Evolutionary conservation across 2,113 vertebrate species (phyloP).

Genomic region (Apodemus sylvaticus): DNA sequence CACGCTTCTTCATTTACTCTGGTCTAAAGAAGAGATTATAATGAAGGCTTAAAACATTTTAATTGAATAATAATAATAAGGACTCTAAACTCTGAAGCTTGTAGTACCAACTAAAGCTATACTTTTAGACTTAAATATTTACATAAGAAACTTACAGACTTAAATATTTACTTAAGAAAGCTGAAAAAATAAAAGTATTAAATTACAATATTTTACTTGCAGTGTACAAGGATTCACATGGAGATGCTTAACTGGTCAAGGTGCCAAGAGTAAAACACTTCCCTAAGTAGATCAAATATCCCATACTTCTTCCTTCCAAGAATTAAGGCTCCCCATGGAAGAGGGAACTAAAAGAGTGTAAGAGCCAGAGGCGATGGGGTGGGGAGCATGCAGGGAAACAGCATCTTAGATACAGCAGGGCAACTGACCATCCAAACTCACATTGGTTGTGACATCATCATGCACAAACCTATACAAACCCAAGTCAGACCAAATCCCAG

Average conservation of each 20-base stretch:
- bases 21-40: not conserved
- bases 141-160: not conserved
- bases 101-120: not conserved
- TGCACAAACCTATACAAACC: not conserved
- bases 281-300: not conserved
- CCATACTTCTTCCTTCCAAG: not conserved
- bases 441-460: not conserved
- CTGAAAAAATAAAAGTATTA: not conserved
- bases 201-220: not conserved
- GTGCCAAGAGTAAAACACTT: not conserved
- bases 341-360: not conserved
- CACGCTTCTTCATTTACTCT: not conserved
- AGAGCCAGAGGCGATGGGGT: not conserved
- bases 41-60: not conserved
- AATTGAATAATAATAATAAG: not conserved
- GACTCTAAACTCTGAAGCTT: not conserved
- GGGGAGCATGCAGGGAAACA: not conserved
- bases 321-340: not conserved
- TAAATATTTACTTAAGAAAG: constrained; percentile 19
- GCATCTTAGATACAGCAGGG: not conserved
- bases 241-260: not conserved
- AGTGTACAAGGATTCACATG: not conserved
- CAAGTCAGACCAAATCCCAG: not conserved
- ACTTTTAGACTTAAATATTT: constrained; percentile 36
- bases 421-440: not conserved